A percentile compares a stretch with the other conserved stretches of the same genome.
Evolutionary conservation across 2,113 vertebrate genomes (phyloP).

Genomic region (Ceratotherium simum): DNA sequence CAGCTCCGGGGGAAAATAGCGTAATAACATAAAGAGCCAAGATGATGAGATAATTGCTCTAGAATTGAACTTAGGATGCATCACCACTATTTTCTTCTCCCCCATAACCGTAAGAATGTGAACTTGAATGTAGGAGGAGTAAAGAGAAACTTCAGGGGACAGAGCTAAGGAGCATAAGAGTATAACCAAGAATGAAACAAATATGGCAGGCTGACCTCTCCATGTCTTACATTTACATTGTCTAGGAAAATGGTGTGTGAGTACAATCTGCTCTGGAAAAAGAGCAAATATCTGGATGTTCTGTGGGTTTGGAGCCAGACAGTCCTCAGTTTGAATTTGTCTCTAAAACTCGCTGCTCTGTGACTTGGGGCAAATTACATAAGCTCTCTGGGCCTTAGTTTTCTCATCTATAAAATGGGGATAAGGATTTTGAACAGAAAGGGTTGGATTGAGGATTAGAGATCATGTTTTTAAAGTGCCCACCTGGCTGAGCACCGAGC

Average conservation of each 20-base stretch:
- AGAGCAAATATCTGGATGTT: background rate
- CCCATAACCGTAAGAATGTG: background rate
- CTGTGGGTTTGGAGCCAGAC: background rate
- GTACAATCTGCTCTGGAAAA: background rate
- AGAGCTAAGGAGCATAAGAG: background rate
- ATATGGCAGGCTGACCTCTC: background rate
- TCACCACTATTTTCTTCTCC: slow-evolving; percentile 24
- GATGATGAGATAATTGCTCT: slow-evolving; percentile 75
- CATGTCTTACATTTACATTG: background rate
- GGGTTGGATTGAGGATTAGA: background rate
- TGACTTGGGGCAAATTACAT: slow-evolving; percentile 30
- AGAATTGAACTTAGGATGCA: slow-evolving; percentile 61
- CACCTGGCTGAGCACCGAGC: background rate
- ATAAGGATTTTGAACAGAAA: background rate
- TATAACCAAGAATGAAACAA: background rate
- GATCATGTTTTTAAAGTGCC: background rate
- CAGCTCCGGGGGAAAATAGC: slow-evolving; percentile 58
- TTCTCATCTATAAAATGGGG: slow-evolving; percentile 46
- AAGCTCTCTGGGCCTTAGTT: background rate
- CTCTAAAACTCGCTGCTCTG: slow-evolving; percentile 5
- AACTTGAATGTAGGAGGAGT: background rate
- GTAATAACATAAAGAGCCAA: slow-evolving; percentile 45
- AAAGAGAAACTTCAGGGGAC: background rate
- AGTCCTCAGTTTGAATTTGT: slow-evolving; percentile 34
- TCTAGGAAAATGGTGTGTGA: background rate